A percentile compares a stretch with the other conserved stretches of the same genome.
These are phyloP conservation scores for Actenoides hombroni DNA, from an alignment of 2,113 vertebrate species.

Conservation along the genomic window DNA sequence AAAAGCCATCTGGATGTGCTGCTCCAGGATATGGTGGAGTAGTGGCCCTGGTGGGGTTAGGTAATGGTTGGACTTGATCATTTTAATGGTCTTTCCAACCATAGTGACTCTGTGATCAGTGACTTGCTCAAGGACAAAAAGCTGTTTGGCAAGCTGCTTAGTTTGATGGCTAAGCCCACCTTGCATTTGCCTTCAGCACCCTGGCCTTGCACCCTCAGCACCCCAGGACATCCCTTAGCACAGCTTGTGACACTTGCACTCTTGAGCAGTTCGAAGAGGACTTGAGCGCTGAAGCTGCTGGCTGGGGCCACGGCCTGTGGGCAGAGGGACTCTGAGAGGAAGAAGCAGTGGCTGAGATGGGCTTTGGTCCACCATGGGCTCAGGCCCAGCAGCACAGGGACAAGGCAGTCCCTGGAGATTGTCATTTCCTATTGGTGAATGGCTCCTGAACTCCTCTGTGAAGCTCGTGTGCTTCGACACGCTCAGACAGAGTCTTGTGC, in stretches of 20 bases:
- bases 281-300: neutral
- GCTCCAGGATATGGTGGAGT: no score
- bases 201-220: neutral
- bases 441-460: neutral
- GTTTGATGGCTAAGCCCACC: neutral
- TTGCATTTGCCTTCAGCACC: neutral
- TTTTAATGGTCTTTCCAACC: no score
- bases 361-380: neutral
- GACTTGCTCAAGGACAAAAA: neutral
- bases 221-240: neutral
- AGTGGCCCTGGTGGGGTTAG: no score
- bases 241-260: neutral
- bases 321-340: neutral
- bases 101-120: no score
- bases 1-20: no score
- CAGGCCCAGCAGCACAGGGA: neutral
- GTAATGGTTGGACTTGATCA: no score
- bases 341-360: neutral
- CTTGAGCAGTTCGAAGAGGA: neutral
- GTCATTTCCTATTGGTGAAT: neutral
- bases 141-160: neutral
- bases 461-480: neutral
- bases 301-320: fast-evolving
- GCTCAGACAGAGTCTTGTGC: neutral
- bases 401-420: neutral